Percentiles rank a stretch among this genome's conserved stretches.
phyloP scores from a whole-genome alignment of 2,888 invertebrate species.

The Apoda limacodes region DNA sequence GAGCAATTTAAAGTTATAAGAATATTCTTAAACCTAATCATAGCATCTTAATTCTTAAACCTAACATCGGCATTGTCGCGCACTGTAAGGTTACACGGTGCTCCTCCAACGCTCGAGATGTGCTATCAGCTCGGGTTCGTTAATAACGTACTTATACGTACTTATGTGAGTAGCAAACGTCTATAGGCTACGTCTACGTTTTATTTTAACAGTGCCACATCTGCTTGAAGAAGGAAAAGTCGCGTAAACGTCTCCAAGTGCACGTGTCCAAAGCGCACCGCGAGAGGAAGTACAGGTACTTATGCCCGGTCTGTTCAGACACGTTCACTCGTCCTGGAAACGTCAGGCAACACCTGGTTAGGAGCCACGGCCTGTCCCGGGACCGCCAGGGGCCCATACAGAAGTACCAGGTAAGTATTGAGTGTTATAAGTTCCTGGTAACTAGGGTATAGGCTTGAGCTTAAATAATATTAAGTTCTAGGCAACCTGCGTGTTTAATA shows the following conservation, averaged over 20 bases:
- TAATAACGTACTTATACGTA: conserved; percentile 14
- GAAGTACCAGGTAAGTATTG: conserved; percentile 18
- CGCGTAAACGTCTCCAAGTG: conserved; percentile 28
- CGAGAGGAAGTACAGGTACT: conserved; percentile 22
- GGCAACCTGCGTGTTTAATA: too few relatives aligned
- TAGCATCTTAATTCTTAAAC: too few relatives aligned
- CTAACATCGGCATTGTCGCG: too few relatives aligned
- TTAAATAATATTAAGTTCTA: too few relatives aligned
- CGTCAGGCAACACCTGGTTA: conserved; percentile 24
- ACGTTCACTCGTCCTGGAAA: conserved; percentile 25
- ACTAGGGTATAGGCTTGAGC: too few relatives aligned
- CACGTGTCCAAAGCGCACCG: conserved; percentile 30
- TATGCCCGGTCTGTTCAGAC: conserved; percentile 27
- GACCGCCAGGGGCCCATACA: conserved; percentile 25
- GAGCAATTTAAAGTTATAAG: too few relatives aligned
- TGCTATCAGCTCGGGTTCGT: conserved; percentile 11
- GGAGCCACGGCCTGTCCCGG: conserved; percentile 23
- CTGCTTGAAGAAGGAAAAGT: conserved; percentile 31
- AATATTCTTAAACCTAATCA: too few relatives aligned
- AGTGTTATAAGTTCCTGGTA: too few relatives aligned
- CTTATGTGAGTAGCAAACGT: too few relatives aligned
- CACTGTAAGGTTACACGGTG: too few relatives aligned
- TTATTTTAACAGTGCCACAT: conserved; percentile 26
- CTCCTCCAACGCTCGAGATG: too few relatives aligned
- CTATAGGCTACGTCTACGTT: too few relatives aligned